Base-by-base conservation (phyloP, 2,888 invertebrate species). In the Alviniconcha strummeri region DNA sequence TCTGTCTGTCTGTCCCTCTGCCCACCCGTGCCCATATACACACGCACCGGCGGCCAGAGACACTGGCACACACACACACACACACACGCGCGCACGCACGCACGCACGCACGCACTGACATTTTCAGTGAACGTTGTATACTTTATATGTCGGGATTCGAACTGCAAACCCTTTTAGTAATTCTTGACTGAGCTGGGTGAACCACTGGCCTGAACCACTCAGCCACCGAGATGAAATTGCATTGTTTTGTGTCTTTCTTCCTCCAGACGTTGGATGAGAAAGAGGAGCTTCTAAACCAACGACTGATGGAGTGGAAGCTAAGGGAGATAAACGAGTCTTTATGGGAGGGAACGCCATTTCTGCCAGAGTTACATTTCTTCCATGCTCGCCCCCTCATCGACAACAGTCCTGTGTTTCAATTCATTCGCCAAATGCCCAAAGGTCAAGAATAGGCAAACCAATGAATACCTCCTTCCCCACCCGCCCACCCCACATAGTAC, bases 291-390 rank as follows among this genome's bases (percentile, higher is more conserved):
- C 74, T 84, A 19, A 81, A 82, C 74, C 57, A 52, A 15, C 52
- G 57, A 8, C 71, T 84, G 55, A 84, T 84, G 84, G 17, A 19
- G 0, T 81, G 75, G n/a, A 84, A 82, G 55, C 56, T n/a, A 17
- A 15, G n/a, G 19, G 81, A 79, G 36, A 79, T 83, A 52, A 78
- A 72, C 54, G 52, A 72, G 11, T 78, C 83, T 55, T 57, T 83
- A 17, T 79, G 84, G n/a, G 82, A 87, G 67, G 88, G 88, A 5
- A 82, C 76, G 36, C 80, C 84, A 1, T 90, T 89, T 83, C 86
- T 87, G 36, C 86, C 89, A 55, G 83, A 84, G 9, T 80, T 85
- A 5, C 88, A 88, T 82, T 90, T 90, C 83, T 83, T 90, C 52
- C 36, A 81, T 55, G 88, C 88, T 2, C 84, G 84, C 69, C 56